phyloP scores from a whole-genome alignment of 2,888 invertebrate genomes.

The Drosophila kanekoi region DNA sequence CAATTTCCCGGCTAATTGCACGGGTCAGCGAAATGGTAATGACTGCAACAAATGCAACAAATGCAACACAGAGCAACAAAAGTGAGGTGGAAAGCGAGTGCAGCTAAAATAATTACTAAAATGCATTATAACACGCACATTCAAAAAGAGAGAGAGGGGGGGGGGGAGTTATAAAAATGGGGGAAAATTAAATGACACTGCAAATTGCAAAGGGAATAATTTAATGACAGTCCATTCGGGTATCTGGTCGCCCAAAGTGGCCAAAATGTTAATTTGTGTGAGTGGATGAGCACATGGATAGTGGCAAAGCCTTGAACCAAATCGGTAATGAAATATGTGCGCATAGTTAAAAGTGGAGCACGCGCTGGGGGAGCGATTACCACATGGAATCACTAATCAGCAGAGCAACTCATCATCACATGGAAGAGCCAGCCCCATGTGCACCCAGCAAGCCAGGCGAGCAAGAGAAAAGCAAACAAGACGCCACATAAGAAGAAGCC shows the following conservation, averaged over 20 bases:
- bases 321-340: slow-evolving; percentile 8
- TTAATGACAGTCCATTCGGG: slow-evolving; percentile 67
- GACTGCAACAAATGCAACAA: slow-evolving; percentile 27
- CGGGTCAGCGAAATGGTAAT: slow-evolving; percentile 47
- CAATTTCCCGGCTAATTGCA: slow-evolving; percentile 52
- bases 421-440: not conserved
- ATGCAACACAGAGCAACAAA: not conserved
- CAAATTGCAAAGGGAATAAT: slow-evolving; percentile 72
- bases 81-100: slow-evolving; percentile 42
- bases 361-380: slow-evolving; percentile 28
- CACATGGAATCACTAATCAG: slow-evolving; percentile 33
- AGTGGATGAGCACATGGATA: slow-evolving; percentile 29
- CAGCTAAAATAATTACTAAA: slow-evolving; percentile 74
- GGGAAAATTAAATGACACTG: slow-evolving; percentile 64
- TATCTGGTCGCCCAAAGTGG: slow-evolving; percentile 50
- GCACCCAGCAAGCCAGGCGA: slow-evolving; percentile 16
- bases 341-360: slow-evolving; percentile 13
- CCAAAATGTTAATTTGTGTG: slow-evolving; percentile 62
- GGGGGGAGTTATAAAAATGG: not conserved
- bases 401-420: slow-evolving; percentile 42
- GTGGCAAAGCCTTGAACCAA: slow-evolving; percentile 30
- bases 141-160: not conserved
- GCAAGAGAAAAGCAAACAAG: slow-evolving; percentile 18
- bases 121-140: slow-evolving; percentile 66
- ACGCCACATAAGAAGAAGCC: slow-evolving; percentile 17